phyloP scores from a whole-genome alignment of 1,140 invertebrate species.

The Rhynchophorus ferrugineus region DNA sequence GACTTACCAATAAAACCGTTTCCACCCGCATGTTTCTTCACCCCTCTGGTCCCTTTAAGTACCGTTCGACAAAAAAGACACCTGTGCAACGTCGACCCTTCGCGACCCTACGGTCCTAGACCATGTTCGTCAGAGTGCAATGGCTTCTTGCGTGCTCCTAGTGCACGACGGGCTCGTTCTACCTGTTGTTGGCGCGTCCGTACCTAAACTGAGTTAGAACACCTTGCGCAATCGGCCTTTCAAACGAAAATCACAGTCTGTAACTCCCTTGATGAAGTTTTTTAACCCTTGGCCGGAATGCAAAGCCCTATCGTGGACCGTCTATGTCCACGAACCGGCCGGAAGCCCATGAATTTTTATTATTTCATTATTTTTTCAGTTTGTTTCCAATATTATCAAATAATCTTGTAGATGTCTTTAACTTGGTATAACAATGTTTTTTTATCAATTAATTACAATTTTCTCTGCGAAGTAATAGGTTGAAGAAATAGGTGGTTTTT shows the following conservation, averaged over 20 bases:
- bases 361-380: too few relatives aligned
- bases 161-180: not conserved
- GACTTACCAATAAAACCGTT: not conserved
- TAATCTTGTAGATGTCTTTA: too few relatives aligned
- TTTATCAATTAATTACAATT: too few relatives aligned
- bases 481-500: too few relatives aligned
- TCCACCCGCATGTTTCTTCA: not conserved
- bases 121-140: not conserved
- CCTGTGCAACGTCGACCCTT: not conserved
- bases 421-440: too few relatives aligned
- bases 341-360: not conserved
- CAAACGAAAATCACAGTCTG: constrained; percentile 35
- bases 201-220: not conserved
- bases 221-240: constrained; percentile 5
- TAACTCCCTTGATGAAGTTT: constrained; percentile 38
- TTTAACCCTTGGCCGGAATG: constrained; percentile 36
- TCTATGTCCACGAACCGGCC: not conserved
- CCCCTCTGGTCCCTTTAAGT: not conserved
- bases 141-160: not conserved
- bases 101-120: not conserved
- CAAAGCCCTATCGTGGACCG: constrained; percentile 3
- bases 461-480: too few relatives aligned
- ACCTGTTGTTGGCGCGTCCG: not conserved
- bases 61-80: not conserved
- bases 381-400: too few relatives aligned